Evolutionary conservation across 2,797 vertebrate genomes (phyloP).

Genomic region (Hippoglossus hippoglossus): DNA sequence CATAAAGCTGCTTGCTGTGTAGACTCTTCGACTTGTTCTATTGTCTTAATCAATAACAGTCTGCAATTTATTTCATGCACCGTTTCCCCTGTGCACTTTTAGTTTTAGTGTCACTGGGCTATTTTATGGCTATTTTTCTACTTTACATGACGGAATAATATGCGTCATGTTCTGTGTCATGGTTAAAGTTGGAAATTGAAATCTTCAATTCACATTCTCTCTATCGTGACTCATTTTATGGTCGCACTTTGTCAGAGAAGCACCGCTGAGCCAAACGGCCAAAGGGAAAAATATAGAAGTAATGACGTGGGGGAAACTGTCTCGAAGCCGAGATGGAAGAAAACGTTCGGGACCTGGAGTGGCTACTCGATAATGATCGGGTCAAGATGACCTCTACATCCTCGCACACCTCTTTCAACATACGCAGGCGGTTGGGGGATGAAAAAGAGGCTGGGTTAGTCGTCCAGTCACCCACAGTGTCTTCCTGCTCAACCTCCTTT

Average conservation of each 20-base stretch:
- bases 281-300: constrained; percentile 1
- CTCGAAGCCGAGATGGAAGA: constrained; percentile 13
- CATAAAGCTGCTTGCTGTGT: not conserved
- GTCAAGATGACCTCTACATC: constrained; percentile 36
- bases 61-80: not conserved
- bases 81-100: not conserved
- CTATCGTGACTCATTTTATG: constrained; percentile 2
- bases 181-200: not conserved
- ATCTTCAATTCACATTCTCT: constrained; percentile 13
- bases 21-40: not conserved
- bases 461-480: constrained; percentile 59
- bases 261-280: not conserved
- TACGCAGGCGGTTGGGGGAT: constrained; percentile 20
- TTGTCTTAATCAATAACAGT: constrained; percentile 23
- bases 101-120: not conserved
- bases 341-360: constrained; percentile 18
- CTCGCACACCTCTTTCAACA: constrained; percentile 18
- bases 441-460: constrained; percentile 23
- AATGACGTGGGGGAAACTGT: constrained; percentile 5
- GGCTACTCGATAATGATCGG: constrained; percentile 29
- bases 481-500: constrained; percentile 71
- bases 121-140: not conserved
- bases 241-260: not conserved
- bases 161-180: constrained; percentile 1
- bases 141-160: constrained; percentile 5